Base-by-base conservation (phyloP, 2,113 vertebrate genomes). In the Butorides virescens region DNA sequence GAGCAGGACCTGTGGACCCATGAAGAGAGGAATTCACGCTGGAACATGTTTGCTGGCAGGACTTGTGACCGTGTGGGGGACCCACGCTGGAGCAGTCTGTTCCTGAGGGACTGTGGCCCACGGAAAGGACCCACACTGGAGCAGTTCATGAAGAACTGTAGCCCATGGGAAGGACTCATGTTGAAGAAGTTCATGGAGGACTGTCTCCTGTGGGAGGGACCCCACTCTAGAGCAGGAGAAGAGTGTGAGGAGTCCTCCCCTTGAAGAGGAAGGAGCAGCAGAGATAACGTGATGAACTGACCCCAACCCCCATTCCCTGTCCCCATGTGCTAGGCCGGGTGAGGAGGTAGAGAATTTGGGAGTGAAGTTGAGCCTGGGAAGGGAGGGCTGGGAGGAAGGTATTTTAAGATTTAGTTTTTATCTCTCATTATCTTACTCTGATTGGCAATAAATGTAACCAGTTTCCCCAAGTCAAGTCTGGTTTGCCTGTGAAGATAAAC, bases 401-500 rank as follows among this genome's bases (percentile, higher is more conserved):
- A 20, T 34, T 76, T 76, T 71, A 46, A 63, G 11, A 52, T 65
- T 73, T 55, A 36, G 3, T 6, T 27, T 85, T 50, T 11, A 21
- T 53, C 22, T 59, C 58, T 59, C 34, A 59, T 36, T 59, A 27
- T 4, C 13, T 5, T 42, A 29, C 27, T 49, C 36, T 30, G 32
- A 58, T 63, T 76, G 19, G 22, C 34, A 56, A 42, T 36, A 81
- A 68, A 36, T 27, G 32, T 55, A 70, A n/a, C 8, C 67, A n/a
- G 18, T 85, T 79, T 79, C 23, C 9, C 11, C 22, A 62, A 66
- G 62, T 36, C 4, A 49, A 49, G 9, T 9, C n/a, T 66, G 25
- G 12, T 78, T 67, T 61, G 44, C 39, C n/a, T 0, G 0, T 39
- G 30, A 49, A 0, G 1, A 13, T 34, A 56, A 34, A 11, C 42